A percentile compares a stretch with the other conserved stretches of the same genome.
These are phyloP conservation scores for Alosa alosa DNA, from an alignment of 2,113 vertebrate genomes.

Conservation along the genomic window DNA sequence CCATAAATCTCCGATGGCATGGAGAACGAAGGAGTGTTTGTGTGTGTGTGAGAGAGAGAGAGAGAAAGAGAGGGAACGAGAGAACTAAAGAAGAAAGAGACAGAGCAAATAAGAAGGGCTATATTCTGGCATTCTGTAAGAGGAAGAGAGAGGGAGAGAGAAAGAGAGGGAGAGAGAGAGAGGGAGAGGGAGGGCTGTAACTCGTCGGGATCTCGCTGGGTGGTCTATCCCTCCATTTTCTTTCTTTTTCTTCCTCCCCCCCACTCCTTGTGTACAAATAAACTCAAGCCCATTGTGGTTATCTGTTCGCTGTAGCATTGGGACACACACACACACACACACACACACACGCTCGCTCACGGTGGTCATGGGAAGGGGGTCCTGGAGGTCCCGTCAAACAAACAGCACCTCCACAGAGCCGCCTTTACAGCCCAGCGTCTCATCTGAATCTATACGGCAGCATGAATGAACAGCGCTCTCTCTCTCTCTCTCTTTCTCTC, in stretches of 20 bases:
- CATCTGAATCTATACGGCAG: not conserved
- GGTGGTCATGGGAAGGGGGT: slow-evolving; percentile 36
- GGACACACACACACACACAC: slow-evolving; percentile 20
- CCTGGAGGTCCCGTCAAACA: slow-evolving; percentile 21
- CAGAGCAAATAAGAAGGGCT: slow-evolving; percentile 45
- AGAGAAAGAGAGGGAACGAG: slow-evolving; percentile 30
- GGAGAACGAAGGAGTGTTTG: slow-evolving; percentile 31
- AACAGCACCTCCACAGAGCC: slow-evolving; percentile 39
- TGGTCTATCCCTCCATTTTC: slow-evolving; percentile 70
- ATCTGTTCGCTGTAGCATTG: slow-evolving; percentile 58
- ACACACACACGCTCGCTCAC: slow-evolving; percentile 40
- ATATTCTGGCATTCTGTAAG: slow-evolving; percentile 6
- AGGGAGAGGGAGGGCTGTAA: slow-evolving; percentile 49
- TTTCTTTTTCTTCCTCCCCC: slow-evolving; percentile 15
- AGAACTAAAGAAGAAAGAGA: slow-evolving; percentile 50
- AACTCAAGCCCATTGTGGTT: slow-evolving; percentile 74
- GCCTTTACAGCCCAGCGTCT: slow-evolving; percentile 22
- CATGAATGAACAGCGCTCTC: not conserved
- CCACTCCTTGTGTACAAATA: slow-evolving; percentile 75
- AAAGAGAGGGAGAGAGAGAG: not conserved
- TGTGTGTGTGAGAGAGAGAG: slow-evolving; percentile 14
- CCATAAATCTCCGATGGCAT: slow-evolving; percentile 72
- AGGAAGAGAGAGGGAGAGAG: slow-evolving; percentile 25
- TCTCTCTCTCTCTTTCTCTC: too few relatives aligned
- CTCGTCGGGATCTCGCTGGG: slow-evolving; percentile 73